These are phyloP conservation scores for Adelosebastes latens DNA, from an alignment of 2,797 vertebrate species.

Conservation along the genomic window DNA sequence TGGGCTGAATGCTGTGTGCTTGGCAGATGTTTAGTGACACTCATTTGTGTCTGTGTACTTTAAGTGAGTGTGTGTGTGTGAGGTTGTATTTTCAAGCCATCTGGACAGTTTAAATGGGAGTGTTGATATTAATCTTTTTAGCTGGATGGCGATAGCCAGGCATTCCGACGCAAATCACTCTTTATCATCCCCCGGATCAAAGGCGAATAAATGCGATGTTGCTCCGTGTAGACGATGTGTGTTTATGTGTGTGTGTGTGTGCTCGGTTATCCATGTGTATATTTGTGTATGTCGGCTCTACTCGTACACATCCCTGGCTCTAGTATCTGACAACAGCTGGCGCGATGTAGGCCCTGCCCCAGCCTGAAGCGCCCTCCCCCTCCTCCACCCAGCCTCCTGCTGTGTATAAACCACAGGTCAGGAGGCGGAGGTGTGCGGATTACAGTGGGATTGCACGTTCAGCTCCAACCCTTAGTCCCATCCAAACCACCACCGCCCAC, in stretches of 20 bases:
- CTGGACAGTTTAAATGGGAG: constrained; percentile 82
- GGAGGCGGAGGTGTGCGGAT: constrained; percentile 80
- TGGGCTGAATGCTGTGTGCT: constrained; percentile 68
- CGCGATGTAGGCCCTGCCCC: constrained; percentile 25
- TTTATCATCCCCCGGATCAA: constrained; percentile 70
- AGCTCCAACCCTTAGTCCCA: constrained; percentile 39
- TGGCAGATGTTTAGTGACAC: constrained; percentile 83
- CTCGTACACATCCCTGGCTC: constrained; percentile 35
- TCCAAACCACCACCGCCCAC: constrained; percentile 38
- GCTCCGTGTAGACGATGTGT: constrained; percentile 25
- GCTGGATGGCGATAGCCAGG: constrained; percentile 71
- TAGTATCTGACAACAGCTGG: constrained; percentile 78
- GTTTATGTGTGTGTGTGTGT: background rate
- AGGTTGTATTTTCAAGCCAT: constrained; percentile 75
- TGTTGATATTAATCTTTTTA: constrained; percentile 88
- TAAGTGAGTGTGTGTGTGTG: constrained; percentile 14
- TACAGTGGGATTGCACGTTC: constrained; percentile 74
- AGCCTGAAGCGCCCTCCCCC: constrained; percentile 15
- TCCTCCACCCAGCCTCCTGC: constrained; percentile 22
- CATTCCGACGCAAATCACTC: constrained; percentile 74
- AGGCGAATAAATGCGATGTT: constrained; percentile 55
- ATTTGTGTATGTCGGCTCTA: constrained; percentile 34
- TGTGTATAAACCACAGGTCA: constrained; percentile 68
- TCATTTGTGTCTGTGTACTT: constrained; percentile 71
- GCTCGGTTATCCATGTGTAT: constrained; percentile 43